Evolutionary conservation across 2,113 vertebrate species (phyloP).

Genomic region (Perca fluviatilis): DNA sequence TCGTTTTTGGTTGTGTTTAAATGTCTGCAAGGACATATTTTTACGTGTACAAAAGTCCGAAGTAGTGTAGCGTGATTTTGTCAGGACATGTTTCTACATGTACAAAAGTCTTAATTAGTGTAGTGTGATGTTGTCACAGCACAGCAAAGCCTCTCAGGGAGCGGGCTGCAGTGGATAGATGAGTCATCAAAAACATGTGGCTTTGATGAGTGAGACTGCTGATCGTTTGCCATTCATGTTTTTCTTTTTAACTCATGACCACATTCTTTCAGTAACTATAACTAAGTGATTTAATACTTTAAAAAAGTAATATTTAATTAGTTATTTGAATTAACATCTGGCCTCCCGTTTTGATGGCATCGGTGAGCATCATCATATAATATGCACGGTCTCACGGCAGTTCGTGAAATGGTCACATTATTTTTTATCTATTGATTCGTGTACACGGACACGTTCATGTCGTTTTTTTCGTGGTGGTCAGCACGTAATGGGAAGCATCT

Average conservation of each 20-base stretch:
- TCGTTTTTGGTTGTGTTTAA: background rate
- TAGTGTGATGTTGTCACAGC: background rate
- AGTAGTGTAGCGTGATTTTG: background rate
- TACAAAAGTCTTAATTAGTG: background rate
- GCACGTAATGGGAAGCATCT: no score
- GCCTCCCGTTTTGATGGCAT: background rate
- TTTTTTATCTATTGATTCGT: no score
- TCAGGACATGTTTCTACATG: background rate
- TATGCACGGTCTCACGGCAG: no score
- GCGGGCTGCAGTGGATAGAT: background rate
- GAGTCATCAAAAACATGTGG: slow-evolving; percentile 4
- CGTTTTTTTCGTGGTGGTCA: no score
- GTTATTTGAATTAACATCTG: no score
- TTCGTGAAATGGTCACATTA: no score
- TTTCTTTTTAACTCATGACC: background rate
- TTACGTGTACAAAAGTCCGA: background rate
- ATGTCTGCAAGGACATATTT: background rate
- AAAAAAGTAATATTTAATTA: no score
- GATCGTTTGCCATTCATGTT: background rate
- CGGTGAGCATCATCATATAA: no score
- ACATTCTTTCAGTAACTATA: background rate
- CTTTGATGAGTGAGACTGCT: background rate
- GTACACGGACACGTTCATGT: no score
- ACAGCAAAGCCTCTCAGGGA: background rate
- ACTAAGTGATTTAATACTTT: background rate